Percentiles rank a stretch among this genome's conserved stretches.
phyloP scores from a whole-genome alignment of 2,888 invertebrate genomes.

The Terebella lapidaria region DNA sequence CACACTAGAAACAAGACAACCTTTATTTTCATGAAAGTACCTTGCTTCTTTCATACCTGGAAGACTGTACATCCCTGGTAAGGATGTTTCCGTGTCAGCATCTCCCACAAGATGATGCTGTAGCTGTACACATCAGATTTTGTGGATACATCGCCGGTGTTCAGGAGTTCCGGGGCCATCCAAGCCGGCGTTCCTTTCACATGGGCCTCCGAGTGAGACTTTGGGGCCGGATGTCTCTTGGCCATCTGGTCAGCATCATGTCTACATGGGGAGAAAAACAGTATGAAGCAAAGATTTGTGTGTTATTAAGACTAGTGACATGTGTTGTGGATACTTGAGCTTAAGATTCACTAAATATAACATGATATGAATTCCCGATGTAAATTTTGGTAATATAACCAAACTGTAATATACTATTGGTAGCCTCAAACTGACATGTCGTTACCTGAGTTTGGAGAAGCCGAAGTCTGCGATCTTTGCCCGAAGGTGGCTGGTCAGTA shows the following conservation, averaged over 20 bases:
- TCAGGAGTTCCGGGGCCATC: slow-evolving; percentile 49
- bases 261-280: slow-evolving; percentile 21
- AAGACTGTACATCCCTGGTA: slow-evolving; percentile 39
- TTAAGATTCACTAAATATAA: too few relatives aligned
- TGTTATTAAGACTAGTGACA: too few relatives aligned
- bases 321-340: too few relatives aligned
- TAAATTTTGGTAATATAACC: too few relatives aligned
- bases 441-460: slow-evolving; percentile 47
- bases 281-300: not conserved
- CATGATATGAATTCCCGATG: too few relatives aligned
- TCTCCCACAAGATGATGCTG: slow-evolving; percentile 47
- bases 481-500: slow-evolving; percentile 33
- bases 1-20: not conserved
- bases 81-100: slow-evolving; percentile 41
- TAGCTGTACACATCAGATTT: slow-evolving; percentile 49
- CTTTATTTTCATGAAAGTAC: not conserved
- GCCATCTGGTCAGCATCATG: slow-evolving; percentile 35
- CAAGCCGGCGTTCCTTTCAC: slow-evolving; percentile 36
- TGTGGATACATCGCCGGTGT: slow-evolving; percentile 37
- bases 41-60: slow-evolving; percentile 30
- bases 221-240: too few relatives aligned
- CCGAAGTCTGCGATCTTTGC: slow-evolving; percentile 50
- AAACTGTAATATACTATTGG: too few relatives aligned
- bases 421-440: not conserved
- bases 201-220: slow-evolving; percentile 1